Percentiles rank a stretch among this genome's conserved stretches.
phyloP scores from a whole-genome alignment of 1,140 invertebrate genomes.

The Babylonia areolata region DNA sequence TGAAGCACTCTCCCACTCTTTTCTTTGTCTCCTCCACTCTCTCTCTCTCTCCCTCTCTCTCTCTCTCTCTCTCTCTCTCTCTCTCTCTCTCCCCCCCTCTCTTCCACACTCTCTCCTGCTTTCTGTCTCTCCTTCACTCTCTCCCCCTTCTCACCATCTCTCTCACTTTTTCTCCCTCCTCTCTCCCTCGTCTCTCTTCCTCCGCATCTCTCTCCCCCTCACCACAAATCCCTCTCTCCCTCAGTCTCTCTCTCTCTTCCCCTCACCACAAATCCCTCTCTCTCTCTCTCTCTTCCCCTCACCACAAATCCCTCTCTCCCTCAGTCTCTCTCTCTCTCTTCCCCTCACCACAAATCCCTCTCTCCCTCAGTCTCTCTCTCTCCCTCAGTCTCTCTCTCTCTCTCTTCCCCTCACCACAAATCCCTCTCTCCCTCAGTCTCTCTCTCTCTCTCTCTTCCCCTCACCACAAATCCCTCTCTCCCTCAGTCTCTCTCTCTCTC shows the following conservation, averaged over 20 bases:
- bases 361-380: neutral
- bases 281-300: neutral
- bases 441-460: neutral
- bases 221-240: neutral
- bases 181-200: too few relatives aligned
- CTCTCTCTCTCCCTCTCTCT: too few relatives aligned
- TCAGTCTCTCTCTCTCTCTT: neutral
- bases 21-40: too few relatives aligned
- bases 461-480: neutral
- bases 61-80: too few relatives aligned
- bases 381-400: neutral
- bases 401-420: neutral
- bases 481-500: slow-evolving; percentile 13
- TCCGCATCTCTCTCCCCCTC: neutral
- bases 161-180: too few relatives aligned
- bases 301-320: neutral
- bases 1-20: too few relatives aligned
- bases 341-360: neutral
- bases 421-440: too few relatives aligned
- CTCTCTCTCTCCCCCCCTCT: too few relatives aligned
- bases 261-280: too few relatives aligned
- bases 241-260: neutral
- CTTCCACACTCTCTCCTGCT: too few relatives aligned
- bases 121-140: too few relatives aligned
- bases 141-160: too few relatives aligned